Conservation (phyloP, 2,888 invertebrate genomes). For the Erebia epiphron region DNA sequence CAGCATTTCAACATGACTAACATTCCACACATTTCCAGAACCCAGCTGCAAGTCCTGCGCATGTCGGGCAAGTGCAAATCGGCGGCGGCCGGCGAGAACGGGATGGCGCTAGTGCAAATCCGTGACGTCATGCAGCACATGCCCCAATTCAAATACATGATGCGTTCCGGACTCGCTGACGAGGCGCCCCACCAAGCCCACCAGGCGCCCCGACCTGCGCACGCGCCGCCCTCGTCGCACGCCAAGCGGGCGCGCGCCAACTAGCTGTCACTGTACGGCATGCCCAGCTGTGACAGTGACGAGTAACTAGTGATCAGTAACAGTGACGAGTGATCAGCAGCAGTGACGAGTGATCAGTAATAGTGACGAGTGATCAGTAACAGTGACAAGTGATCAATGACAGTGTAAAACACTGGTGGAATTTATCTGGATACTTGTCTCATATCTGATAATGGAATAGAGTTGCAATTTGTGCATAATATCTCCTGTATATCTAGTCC, state of each 20-base stretch:
- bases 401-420: neutral
- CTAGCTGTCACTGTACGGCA: conserved; percentile 45
- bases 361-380: neutral
- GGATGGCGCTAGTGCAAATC: conserved; percentile 90
- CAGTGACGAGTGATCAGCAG: neutral
- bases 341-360: neutral
- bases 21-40: conserved; percentile 63
- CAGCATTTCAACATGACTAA: neutral
- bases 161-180: conserved; percentile 75
- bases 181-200: conserved; percentile 55
- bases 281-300: too few relatives aligned
- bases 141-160: conserved; percentile 94
- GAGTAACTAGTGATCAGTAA: neutral
- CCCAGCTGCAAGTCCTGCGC: conserved; percentile 89
- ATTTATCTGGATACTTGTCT: too few relatives aligned
- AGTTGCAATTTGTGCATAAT: too few relatives aligned
- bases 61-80: conserved; percentile 88
- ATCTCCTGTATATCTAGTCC: too few relatives aligned
- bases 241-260: conserved; percentile 68
- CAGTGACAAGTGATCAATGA: too few relatives aligned
- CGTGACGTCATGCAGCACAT: conserved; percentile 92
- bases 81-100: conserved; percentile 86
- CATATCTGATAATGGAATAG: too few relatives aligned
- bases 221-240: conserved; percentile 50
- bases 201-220: conserved; percentile 46